Percentiles rank a stretch among this genome's conserved stretches.
Conservation (phyloP, 2,113 vertebrate species). For the Progne subis region DNA sequence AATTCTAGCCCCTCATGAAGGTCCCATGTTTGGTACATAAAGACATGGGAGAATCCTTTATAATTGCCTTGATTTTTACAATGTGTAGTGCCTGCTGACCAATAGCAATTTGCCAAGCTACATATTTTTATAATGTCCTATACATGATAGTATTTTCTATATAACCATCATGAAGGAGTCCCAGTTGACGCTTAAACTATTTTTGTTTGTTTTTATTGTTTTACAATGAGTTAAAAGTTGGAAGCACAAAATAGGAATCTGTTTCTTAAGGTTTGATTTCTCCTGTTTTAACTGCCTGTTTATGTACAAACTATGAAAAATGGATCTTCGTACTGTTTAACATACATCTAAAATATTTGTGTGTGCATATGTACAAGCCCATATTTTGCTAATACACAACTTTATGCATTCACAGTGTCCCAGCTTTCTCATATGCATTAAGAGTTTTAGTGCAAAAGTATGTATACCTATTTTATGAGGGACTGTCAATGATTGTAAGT, state of each 20-base stretch:
- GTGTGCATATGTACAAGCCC: slow-evolving; percentile 63
- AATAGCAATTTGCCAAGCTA: neutral
- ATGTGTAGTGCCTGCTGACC: neutral
- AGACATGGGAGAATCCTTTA: neutral
- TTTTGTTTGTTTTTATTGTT: neutral
- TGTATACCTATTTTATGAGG: slow-evolving; percentile 59
- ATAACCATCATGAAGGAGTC: neutral
- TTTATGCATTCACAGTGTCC: slow-evolving; percentile 61
- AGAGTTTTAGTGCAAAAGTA: slow-evolving; percentile 62
- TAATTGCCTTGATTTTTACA: neutral
- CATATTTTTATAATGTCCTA: neutral
- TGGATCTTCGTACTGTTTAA: neutral
- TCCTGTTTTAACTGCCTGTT: slow-evolving; percentile 30
- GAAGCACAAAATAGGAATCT: neutral
- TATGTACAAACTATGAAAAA: slow-evolving; percentile 20
- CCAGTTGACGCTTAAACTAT: neutral
- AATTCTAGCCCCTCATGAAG: neutral
- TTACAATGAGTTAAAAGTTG: neutral
- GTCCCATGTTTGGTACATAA: neutral
- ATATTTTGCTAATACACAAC: slow-evolving; percentile 39
- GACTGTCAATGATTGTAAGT: slow-evolving; percentile 63
- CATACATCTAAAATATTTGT: slow-evolving; percentile 39
- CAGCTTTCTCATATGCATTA: slow-evolving; percentile 62
- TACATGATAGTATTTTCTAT: neutral
- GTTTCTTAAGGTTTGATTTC: slow-evolving; percentile 6